A percentile compares a stretch with the other conserved stretches of the same genome.
These are phyloP conservation scores for Trididemnum clinides DNA, from an alignment of 23 tunicate genomes.

Conservation along the genomic window DNA sequence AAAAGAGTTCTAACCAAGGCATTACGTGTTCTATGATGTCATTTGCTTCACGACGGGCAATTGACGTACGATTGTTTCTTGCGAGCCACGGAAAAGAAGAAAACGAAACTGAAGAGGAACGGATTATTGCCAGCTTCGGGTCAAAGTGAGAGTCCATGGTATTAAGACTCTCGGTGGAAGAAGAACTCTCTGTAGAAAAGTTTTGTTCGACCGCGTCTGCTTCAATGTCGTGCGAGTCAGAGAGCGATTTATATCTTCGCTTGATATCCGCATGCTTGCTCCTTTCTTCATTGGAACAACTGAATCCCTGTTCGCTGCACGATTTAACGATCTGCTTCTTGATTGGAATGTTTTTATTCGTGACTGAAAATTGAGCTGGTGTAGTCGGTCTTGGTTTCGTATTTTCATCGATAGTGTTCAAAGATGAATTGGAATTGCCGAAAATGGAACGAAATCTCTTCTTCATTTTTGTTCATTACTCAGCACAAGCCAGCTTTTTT, in stretches of 20 bases:
- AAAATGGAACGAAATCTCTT: slow-evolving; percentile 30
- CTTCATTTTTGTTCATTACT: slow-evolving; percentile 50
- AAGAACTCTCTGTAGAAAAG: not conserved
- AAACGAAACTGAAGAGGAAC: not conserved
- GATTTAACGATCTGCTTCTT: not conserved
- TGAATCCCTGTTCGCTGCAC: not conserved
- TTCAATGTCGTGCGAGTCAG: not conserved
- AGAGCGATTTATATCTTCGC: slow-evolving; percentile 15
- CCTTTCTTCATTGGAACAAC: not conserved
- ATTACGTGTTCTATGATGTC: slow-evolving; percentile 36
- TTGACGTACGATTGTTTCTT: slow-evolving; percentile 52
- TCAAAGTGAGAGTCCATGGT: not conserved
- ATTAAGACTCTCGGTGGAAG: not conserved
- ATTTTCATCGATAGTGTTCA: slow-evolving; percentile 10
- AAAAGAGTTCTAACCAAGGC: too few species aligned
- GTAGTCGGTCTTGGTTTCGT: not conserved
- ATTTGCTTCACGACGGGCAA: slow-evolving; percentile 79
- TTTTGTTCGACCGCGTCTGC: not conserved
- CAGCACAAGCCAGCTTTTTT: too few species aligned
- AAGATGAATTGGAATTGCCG: not conserved
- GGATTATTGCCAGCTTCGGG: not conserved
- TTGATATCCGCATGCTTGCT: slow-evolving; percentile 42
- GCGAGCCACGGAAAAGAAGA: slow-evolving; percentile 29
- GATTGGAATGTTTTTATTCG: not conserved
- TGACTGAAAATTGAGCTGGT: not conserved